Evolutionary conservation across 1,140 invertebrate species (phyloP).

Genomic region (Rhyacophila brunnea): DNA sequence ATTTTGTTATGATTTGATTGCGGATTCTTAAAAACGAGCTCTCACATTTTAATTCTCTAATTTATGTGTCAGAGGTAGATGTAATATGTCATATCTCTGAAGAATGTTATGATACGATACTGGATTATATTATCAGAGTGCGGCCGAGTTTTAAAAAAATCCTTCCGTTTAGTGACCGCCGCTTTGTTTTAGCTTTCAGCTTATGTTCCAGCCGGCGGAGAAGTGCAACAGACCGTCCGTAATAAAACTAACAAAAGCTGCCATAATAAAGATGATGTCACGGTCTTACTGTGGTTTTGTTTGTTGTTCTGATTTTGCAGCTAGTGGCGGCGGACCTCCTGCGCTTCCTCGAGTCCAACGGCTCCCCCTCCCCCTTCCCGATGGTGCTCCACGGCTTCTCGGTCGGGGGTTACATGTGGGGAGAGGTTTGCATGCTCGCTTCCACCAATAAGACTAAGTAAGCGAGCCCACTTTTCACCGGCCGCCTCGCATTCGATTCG

Average conservation of each 20-base stretch:
- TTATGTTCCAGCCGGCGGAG: not conserved
- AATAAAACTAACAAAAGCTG: not conserved
- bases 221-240: not conserved
- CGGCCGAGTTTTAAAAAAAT: too few species aligned
- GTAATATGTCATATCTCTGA: not conserved
- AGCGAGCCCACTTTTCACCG: constrained; percentile 26
- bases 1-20: too few species aligned
- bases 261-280: not conserved
- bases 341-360: constrained; percentile 67
- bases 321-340: constrained; percentile 68
- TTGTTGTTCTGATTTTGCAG: constrained; percentile 44
- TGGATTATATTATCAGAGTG: too few species aligned
- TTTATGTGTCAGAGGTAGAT: not conserved
- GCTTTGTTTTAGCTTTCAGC: not conserved
- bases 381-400: constrained; percentile 86
- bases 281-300: not conserved
- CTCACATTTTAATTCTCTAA: not conserved
- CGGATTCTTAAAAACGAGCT: too few species aligned
- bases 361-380: constrained; percentile 49
- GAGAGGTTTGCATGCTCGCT: constrained; percentile 64
- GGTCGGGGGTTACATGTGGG: constrained; percentile 83
- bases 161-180: too few species aligned
- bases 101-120: too few species aligned
- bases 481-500: not conserved
- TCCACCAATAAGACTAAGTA: constrained; percentile 45